Conservation (phyloP, 2,113 vertebrate genomes). For the Cyphomyrus discorhynchus region DNA sequence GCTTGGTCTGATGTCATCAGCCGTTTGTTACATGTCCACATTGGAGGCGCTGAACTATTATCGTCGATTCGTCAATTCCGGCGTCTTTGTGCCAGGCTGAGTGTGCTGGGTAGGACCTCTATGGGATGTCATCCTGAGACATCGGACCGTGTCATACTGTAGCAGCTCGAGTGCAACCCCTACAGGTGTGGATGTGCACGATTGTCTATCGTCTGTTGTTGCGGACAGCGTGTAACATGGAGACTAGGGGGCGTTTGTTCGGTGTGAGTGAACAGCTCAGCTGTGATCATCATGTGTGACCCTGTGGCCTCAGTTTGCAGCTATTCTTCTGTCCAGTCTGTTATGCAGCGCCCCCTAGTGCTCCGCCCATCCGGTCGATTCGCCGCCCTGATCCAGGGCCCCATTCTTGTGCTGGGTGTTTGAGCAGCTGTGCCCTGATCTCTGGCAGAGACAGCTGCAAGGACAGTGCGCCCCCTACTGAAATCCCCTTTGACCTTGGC, state of each 20-base stretch:
- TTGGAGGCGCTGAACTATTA: conserved; percentile 29
- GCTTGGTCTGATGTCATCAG: not conserved
- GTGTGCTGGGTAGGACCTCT: not conserved
- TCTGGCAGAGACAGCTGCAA: not conserved
- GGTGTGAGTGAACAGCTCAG: not conserved
- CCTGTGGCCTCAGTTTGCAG: not conserved
- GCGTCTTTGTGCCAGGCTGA: conserved; percentile 8
- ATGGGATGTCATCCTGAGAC: not conserved
- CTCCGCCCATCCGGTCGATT: not conserved
- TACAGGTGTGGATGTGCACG: not conserved
- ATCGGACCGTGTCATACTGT: not conserved
- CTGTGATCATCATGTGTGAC: not conserved
- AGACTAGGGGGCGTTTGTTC: not conserved
- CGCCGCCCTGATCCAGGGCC: not conserved
- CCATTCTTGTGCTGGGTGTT: not conserved
- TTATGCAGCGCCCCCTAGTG: not conserved
- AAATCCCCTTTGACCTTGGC: conserved; percentile 2
- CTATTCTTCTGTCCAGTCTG: not conserved
- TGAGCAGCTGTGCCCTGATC: conserved; percentile 8
- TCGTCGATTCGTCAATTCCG: conserved; percentile 18
- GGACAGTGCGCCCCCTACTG: conserved; percentile 44
- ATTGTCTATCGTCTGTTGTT: not conserved
- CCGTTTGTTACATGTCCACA: conserved; percentile 27
- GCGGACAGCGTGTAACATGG: not conserved
- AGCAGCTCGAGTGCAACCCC: not conserved